A percentile compares a stretch with the other conserved stretches of the same genome.
These are phyloP conservation scores for Chaetodon trifascialis DNA, from an alignment of 2,113 vertebrate species.

Conservation along the genomic window DNA sequence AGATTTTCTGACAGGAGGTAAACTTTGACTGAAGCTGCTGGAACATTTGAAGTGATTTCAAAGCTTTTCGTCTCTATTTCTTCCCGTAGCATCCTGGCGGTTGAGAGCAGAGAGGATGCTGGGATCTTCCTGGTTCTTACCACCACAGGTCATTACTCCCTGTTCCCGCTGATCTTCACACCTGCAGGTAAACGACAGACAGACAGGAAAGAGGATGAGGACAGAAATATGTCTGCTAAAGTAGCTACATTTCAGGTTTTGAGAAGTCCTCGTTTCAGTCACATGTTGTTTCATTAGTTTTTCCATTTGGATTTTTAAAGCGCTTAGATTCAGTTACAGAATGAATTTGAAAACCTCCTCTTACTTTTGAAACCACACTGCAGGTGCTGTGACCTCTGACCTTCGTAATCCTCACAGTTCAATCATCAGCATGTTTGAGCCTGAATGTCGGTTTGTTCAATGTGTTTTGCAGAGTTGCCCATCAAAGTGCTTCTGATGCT, in stretches of 20 bases:
- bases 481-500: slow-evolving; percentile 94
- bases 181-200: slow-evolving; percentile 85
- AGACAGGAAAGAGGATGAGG: too few relatives aligned
- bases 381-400: too few relatives aligned
- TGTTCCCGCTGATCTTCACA: slow-evolving; percentile 95
- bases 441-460: neutral
- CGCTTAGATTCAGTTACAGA: too few relatives aligned
- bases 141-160: slow-evolving; percentile 93
- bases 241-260: too few relatives aligned
- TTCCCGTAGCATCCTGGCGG: slow-evolving; percentile 89
- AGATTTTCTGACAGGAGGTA: too few relatives aligned
- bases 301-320: too few relatives aligned
- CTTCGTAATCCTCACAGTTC: too few relatives aligned
- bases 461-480: slow-evolving; percentile 88
- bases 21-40: neutral
- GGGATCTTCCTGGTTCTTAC: slow-evolving; percentile 91
- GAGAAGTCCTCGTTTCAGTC: too few relatives aligned
- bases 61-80: neutral
- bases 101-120: slow-evolving; percentile 92
- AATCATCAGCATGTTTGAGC: neutral
- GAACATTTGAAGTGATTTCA: neutral
- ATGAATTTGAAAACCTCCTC: too few relatives aligned
- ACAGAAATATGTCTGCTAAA: neutral
- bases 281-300: neutral
- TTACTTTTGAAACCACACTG: too few relatives aligned